A percentile compares a stretch with the other conserved stretches of the same genome.
Conservation (phyloP, 2,797 vertebrate genomes). For the Holocentrus rufus region DNA sequence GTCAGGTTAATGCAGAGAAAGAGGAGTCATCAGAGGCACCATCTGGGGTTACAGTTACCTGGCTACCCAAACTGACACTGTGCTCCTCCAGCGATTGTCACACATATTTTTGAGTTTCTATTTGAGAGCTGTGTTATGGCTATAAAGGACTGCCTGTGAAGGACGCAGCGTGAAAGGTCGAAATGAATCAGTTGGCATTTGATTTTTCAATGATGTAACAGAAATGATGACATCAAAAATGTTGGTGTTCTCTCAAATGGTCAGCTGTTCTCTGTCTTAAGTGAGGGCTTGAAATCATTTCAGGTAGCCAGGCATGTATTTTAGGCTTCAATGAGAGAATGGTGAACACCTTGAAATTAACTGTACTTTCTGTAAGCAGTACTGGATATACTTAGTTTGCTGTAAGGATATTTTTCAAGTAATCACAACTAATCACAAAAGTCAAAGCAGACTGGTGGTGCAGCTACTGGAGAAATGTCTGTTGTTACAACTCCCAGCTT, state of each 20-base stretch:
- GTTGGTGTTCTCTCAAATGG: background rate
- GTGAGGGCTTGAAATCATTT: constrained; percentile 20
- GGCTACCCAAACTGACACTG: constrained; percentile 40
- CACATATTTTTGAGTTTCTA: background rate
- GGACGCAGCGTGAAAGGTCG: background rate
- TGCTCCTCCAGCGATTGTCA: constrained; percentile 9
- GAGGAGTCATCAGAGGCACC: constrained; percentile 47
- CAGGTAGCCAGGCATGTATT: constrained; percentile 65
- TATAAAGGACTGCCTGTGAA: background rate
- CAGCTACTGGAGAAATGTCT: constrained; percentile 67
- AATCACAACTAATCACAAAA: constrained; percentile 37
- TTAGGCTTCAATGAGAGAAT: constrained; percentile 58
- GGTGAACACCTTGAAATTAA: constrained; percentile 29
- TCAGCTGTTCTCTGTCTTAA: constrained; percentile 5
- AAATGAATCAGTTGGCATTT: background rate
- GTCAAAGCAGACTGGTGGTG: constrained; percentile 31
- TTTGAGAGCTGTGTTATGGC: background rate
- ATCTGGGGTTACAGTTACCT: constrained; percentile 33
- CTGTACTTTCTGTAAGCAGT: constrained; percentile 29
- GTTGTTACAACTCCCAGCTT: constrained; percentile 56
- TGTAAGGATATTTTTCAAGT: constrained; percentile 51
- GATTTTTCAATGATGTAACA: too few relatives aligned
- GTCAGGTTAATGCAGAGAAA: constrained; percentile 34
- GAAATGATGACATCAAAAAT: background rate
- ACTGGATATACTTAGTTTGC: constrained; percentile 30